Evolutionary conservation across 2,113 vertebrate genomes (phyloP).

Genomic region (Anser cygnoides): DNA sequence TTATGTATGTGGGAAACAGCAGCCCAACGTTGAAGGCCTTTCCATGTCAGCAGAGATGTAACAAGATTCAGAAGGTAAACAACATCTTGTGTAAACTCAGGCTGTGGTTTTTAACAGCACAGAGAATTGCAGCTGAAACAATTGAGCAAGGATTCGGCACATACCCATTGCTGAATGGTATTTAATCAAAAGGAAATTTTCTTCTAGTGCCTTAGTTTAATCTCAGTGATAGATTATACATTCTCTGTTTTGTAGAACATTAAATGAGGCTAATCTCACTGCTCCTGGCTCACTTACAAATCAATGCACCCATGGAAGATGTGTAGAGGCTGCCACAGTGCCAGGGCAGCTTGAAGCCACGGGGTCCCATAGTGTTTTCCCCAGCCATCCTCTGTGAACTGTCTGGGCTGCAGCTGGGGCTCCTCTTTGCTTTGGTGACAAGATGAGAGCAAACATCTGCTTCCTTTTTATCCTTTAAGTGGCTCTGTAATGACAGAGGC

Average conservation of each 20-base stretch:
- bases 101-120: not conserved
- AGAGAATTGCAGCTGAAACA: not conserved
- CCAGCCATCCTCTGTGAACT: not conserved
- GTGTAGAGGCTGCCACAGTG: not conserved
- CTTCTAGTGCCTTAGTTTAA: not conserved
- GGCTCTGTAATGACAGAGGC: not conserved
- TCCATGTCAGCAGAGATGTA: not conserved
- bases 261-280: not conserved
- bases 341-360: not conserved
- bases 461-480: not conserved
- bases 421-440: not conserved
- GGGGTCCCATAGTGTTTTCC: not conserved
- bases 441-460: not conserved
- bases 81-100: not conserved
- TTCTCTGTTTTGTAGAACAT: accelerated
- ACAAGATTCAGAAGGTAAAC: not conserved
- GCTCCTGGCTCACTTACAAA: accelerated
- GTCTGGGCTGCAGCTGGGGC: not conserved
- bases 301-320: not conserved
- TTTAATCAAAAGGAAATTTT: not conserved
- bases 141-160: not conserved
- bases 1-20: not conserved
- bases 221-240: not conserved
- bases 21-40: not conserved
- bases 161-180: not conserved